Conservation (phyloP, 2,888 invertebrate species). For the Andrena flavipes region DNA sequence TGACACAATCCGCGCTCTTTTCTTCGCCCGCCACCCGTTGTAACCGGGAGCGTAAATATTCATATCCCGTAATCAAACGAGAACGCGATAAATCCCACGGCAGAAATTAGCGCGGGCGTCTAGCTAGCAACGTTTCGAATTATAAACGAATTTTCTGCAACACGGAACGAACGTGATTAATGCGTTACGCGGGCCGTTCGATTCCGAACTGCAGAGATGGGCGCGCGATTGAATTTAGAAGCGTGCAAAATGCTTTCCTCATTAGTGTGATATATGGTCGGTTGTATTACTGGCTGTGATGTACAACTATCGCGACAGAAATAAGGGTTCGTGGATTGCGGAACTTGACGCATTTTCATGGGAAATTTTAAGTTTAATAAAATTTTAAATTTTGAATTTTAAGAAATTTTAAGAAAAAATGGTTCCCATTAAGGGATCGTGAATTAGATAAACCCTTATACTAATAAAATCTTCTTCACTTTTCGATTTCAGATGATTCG, state of each 20-base stretch:
- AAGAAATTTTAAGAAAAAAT: too few relatives aligned
- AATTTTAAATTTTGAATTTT: too few relatives aligned
- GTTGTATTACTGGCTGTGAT: not conserved
- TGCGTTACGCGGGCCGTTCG: slow-evolving; percentile 1
- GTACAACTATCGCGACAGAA: not conserved
- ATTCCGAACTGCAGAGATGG: not conserved
- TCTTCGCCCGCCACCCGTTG: not conserved
- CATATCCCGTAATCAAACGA: slow-evolving; percentile 35
- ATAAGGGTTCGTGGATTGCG: too few relatives aligned
- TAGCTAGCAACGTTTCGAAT: slow-evolving; percentile 9
- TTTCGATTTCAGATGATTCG: too few relatives aligned
- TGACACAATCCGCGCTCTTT: not conserved
- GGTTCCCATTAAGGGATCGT: too few relatives aligned
- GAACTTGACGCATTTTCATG: too few relatives aligned
- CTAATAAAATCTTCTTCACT: too few relatives aligned
- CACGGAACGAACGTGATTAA: not conserved
- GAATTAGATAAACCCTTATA: too few relatives aligned
- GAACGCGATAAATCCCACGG: slow-evolving; percentile 28
- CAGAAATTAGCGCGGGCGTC: slow-evolving; percentile 28
- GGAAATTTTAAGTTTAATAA: too few relatives aligned
- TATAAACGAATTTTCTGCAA: slow-evolving; percentile 13
- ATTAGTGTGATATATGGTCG: not conserved
- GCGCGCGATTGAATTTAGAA: not conserved
- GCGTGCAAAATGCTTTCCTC: not conserved
- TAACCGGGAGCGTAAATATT: slow-evolving; percentile 35